Evolutionary conservation across 1,140 invertebrate species (phyloP).

Genomic region (Lordiphosa stackelbergi): DNA sequence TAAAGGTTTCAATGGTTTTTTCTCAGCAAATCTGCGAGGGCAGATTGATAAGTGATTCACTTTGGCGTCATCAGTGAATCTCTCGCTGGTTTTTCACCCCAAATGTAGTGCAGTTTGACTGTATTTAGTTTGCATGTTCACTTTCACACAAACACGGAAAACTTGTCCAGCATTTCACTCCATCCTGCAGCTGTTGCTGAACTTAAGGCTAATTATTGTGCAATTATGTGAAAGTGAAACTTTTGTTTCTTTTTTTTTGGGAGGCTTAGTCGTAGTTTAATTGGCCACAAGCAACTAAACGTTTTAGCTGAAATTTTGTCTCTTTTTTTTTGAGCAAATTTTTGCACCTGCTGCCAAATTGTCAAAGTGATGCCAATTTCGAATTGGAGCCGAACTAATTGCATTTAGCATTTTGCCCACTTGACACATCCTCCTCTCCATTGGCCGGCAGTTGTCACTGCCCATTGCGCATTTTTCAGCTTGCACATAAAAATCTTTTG

Average conservation of each 20-base stretch:
- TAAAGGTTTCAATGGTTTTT: no score
- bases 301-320: slow-evolving; percentile 6
- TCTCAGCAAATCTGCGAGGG: no score
- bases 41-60: no score
- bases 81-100: no score
- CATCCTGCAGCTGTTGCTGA: no score
- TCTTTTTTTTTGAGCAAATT: slow-evolving; percentile 6
- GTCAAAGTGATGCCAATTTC: slow-evolving; percentile 44
- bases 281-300: slow-evolving; percentile 28
- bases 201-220: slow-evolving; percentile 46
- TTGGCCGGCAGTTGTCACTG: slow-evolving; percentile 14
- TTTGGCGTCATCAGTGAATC: no score
- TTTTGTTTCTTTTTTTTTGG: slow-evolving; percentile 14
- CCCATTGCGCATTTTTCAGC: slow-evolving; percentile 10
- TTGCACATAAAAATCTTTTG: slow-evolving; percentile 25
- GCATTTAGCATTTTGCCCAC: slow-evolving; percentile 50
- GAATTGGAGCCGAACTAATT: slow-evolving; percentile 72
- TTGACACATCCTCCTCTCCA: slow-evolving; percentile 34
- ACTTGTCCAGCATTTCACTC: no score
- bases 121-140: no score
- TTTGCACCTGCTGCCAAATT: slow-evolving; percentile 47
- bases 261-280: slow-evolving; percentile 21
- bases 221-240: slow-evolving; percentile 71
- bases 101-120: no score
- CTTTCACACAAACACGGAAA: no score